Percentiles rank a stretch among this genome's conserved stretches.
Conservation (phyloP, 2,113 vertebrate species). For the Synodontis membranacea region DNA sequence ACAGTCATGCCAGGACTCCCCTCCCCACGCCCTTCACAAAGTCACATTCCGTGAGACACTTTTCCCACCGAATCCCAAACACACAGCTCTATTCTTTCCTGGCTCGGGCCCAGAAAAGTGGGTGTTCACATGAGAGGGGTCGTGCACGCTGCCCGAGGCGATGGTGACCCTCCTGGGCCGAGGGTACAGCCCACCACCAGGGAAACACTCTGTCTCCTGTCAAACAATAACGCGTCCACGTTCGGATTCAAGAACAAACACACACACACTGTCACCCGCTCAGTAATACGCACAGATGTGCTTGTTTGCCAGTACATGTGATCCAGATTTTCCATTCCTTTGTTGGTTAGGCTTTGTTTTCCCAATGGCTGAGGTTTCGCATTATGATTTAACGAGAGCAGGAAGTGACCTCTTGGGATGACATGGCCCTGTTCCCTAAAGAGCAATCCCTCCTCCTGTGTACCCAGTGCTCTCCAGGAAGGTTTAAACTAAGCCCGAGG, state of each 20-base stretch:
- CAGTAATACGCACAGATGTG: conserved; percentile 15
- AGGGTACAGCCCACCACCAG: conserved; percentile 64
- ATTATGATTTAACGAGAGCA: conserved; percentile 20
- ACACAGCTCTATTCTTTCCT: conserved; percentile 70
- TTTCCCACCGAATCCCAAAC: conserved; percentile 74
- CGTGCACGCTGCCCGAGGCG: conserved; percentile 60
- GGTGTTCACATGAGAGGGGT: conserved; percentile 73
- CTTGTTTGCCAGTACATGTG: conserved; percentile 23
- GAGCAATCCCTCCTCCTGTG: conserved; percentile 2
- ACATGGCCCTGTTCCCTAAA: conserved; percentile 13
- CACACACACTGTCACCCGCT: neutral
- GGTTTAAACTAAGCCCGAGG: conserved; percentile 18
- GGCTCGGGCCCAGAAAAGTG: conserved; percentile 68
- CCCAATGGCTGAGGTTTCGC: conserved; percentile 26
- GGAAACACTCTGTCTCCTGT: conserved; percentile 56
- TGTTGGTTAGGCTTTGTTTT: conserved; percentile 41
- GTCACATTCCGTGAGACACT: conserved; percentile 71
- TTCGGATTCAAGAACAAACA: conserved; percentile 15
- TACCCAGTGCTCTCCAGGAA: conserved; percentile 14
- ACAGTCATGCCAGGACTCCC: conserved; percentile 53
- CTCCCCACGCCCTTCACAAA: conserved; percentile 63
- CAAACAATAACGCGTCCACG: conserved; percentile 34
- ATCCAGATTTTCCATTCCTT: conserved; percentile 45
- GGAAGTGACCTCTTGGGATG: conserved; percentile 35
- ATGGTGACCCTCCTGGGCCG: conserved; percentile 64